These are phyloP conservation scores for Enteromius argenteus DNA, from an alignment of 2,797 vertebrate genomes.

Conservation along the genomic window DNA sequence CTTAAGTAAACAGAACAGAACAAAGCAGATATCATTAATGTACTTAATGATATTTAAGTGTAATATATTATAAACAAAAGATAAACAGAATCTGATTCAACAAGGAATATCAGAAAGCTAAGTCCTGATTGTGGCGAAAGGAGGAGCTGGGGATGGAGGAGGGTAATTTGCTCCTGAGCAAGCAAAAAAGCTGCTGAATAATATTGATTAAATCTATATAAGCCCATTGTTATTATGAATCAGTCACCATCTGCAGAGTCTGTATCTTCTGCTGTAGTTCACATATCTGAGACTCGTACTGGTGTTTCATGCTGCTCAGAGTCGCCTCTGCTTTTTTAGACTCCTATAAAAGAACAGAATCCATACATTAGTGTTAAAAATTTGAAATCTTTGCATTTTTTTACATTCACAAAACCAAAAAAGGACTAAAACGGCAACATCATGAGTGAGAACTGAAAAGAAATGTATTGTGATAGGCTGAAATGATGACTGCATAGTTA, in stretches of 20 bases:
- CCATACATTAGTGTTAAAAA: background rate
- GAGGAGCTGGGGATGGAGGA: background rate
- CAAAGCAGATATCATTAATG: too few species aligned
- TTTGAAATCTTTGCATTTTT: too few species aligned
- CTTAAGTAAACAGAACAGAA: too few species aligned
- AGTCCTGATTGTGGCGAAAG: background rate
- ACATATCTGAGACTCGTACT: slow-evolving; percentile 88
- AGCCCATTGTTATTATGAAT: background rate
- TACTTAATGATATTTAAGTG: background rate
- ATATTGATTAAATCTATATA: background rate
- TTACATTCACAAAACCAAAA: background rate
- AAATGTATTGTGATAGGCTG: background rate
- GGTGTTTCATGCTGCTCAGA: slow-evolving; percentile 81
- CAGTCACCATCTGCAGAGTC: slow-evolving; percentile 88
- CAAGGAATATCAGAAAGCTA: background rate
- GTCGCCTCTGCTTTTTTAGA: slow-evolving; percentile 83
- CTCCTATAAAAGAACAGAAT: slow-evolving; percentile 76
- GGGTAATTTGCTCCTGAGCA: too few species aligned
- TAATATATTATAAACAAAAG: background rate
- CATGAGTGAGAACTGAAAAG: background rate
- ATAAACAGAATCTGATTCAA: background rate
- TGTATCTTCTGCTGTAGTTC: slow-evolving; percentile 93
- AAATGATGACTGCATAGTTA: background rate
- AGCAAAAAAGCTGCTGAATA: background rate
- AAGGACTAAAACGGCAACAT: background rate